These are phyloP conservation scores for Geophilus truncorum DNA, from an alignment of 2,888 invertebrate genomes.

Conservation along the genomic window DNA sequence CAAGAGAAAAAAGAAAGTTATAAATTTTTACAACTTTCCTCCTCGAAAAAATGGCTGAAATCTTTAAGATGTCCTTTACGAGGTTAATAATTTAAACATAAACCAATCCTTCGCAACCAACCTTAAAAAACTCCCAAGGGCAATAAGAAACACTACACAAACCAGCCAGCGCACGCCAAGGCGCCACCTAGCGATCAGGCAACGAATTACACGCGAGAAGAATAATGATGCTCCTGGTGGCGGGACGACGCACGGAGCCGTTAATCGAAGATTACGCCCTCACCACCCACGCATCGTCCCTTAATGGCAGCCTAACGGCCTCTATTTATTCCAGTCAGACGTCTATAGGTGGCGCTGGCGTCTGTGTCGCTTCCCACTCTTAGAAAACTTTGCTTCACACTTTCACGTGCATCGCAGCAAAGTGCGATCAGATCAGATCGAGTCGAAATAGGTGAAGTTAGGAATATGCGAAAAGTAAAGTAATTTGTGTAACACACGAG, in stretches of 20 bases:
- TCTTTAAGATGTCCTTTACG: not conserved
- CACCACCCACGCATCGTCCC: constrained; percentile 12
- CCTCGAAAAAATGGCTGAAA: not conserved
- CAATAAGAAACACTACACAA: not conserved
- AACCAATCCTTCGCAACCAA: constrained; percentile 1
- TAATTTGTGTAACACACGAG: too few relatives aligned
- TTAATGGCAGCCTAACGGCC: constrained; percentile 14
- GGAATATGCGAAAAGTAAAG: too few relatives aligned
- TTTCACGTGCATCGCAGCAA: not conserved
- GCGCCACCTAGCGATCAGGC: constrained; percentile 12
- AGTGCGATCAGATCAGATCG: too few relatives aligned
- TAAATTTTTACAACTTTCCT: not conserved
- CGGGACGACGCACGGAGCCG: not conserved
- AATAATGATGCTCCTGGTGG: constrained; percentile 3
- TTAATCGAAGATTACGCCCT: constrained; percentile 20
- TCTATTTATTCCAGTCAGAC: constrained; percentile 15
- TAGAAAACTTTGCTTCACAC: not conserved
- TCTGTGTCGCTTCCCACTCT: not conserved
- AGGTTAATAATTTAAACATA: constrained; percentile 5
- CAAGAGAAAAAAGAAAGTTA: not conserved
- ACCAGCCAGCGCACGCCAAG: not conserved
- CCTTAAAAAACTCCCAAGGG: not conserved
- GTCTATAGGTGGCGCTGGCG: not conserved
- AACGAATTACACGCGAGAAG: constrained; percentile 13
- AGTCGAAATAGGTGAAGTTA: too few relatives aligned